phyloP scores from a whole-genome alignment of 2,797 vertebrate genomes.

The Epinephelus awoara region DNA sequence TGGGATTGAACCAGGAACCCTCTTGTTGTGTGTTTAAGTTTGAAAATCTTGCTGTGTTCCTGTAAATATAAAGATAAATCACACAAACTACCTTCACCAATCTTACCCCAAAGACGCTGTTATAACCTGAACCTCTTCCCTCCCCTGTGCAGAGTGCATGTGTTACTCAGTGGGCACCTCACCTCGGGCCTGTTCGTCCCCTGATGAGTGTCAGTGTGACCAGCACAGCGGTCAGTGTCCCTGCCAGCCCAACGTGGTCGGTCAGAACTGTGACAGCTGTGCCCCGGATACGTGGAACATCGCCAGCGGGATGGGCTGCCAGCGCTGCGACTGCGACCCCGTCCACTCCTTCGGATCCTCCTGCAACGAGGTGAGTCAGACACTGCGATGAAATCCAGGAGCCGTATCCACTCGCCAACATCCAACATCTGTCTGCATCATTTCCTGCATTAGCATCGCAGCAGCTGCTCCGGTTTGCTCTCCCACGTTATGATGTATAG shows the following conservation, averaged over 20 bases:
- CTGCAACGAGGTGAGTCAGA: slow-evolving; percentile 89
- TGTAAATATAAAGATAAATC: too few relatives aligned
- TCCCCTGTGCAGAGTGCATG: slow-evolving; percentile 88
- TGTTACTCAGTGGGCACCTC: slow-evolving; percentile 89
- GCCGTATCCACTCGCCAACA: background rate
- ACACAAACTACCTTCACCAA: too few relatives aligned
- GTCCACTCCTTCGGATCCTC: slow-evolving; percentile 87
- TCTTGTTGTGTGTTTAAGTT: too few relatives aligned
- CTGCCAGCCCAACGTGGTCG: slow-evolving; percentile 91
- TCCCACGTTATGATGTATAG: background rate
- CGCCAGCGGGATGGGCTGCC: slow-evolving; percentile 89
- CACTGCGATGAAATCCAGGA: background rate
- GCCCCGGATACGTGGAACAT: slow-evolving; percentile 92
- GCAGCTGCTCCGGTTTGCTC: slow-evolving; percentile 34
- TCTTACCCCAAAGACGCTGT: too few relatives aligned
- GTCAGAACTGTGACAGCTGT: slow-evolving; percentile 93
- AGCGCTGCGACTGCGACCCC: slow-evolving; percentile 88
- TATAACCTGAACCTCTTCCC: background rate
- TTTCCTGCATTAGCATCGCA: slow-evolving; percentile 6
- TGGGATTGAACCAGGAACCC: too few relatives aligned
- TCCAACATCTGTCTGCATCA: background rate
- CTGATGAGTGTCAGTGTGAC: slow-evolving; percentile 89
- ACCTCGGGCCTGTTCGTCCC: slow-evolving; percentile 82
- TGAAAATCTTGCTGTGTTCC: too few relatives aligned
- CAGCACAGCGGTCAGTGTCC: slow-evolving; percentile 89